Conservation (phyloP, 2,888 invertebrate genomes). For the Molanna angustata region DNA sequence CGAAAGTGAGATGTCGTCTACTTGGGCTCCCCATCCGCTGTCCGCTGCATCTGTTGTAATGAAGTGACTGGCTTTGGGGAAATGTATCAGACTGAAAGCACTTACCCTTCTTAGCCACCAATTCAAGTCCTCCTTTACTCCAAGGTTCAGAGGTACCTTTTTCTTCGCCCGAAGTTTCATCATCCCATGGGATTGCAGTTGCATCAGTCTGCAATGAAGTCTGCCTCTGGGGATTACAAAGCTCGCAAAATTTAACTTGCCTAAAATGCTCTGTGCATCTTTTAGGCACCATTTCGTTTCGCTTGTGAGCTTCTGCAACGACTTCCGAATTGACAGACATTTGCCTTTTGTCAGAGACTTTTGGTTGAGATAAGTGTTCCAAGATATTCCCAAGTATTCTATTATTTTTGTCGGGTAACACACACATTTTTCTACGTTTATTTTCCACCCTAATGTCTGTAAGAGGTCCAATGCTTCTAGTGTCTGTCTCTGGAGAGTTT, state of each 20-base stretch:
- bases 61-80: background rate
- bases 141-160: background rate
- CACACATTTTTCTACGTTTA: background rate
- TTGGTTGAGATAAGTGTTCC: constrained; percentile 1
- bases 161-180: background rate
- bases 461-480: background rate
- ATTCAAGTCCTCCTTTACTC: background rate
- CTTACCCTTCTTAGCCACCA: background rate
- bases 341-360: background rate
- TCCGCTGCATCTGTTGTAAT: constrained; percentile 1
- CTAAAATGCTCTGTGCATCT: constrained; percentile 1
- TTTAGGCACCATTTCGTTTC: constrained; percentile 1
- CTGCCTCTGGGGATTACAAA: constrained; percentile 8
- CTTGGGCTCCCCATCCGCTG: background rate
- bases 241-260: constrained; percentile 5
- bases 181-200: background rate
- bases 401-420: background rate
- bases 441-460: background rate
- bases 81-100: background rate
- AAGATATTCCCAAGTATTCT: constrained; percentile 1
- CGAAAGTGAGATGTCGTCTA: constrained; percentile 5
- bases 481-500: constrained; percentile 6
- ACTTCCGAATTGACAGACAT: background rate
- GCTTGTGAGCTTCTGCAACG: background rate
- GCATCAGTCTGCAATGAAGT: background rate